Percentiles rank a stretch among this genome's conserved stretches.
These are phyloP conservation scores for Limnephilus rhombicus DNA, from an alignment of 2,888 invertebrate species.

Conservation along the genomic window DNA sequence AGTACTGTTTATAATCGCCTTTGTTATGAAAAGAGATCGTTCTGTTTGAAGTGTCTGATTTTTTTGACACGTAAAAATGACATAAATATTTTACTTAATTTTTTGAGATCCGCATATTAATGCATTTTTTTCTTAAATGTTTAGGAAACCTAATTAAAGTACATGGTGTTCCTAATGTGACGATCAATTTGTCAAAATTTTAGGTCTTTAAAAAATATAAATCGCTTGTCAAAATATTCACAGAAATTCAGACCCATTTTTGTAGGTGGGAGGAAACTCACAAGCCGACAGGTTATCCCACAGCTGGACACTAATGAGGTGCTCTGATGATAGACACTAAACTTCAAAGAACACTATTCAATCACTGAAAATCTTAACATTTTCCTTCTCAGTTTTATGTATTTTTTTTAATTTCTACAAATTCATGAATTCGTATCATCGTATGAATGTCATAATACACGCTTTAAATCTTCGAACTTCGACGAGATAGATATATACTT, in stretches of 20 bases:
- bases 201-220: neutral
- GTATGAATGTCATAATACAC: neutral
- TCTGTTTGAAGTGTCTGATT: neutral
- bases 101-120: neutral
- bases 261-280: neutral
- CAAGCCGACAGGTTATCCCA: neutral
- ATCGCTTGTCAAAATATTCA: neutral
- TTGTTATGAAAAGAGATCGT: neutral
- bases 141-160: too few species aligned
- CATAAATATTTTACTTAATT: neutral
- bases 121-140: too few species aligned
- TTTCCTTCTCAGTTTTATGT: too few species aligned
- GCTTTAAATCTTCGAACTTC: neutral
- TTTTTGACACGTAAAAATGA: neutral
- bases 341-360: neutral
- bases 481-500: too few species aligned
- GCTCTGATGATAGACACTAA: neutral
- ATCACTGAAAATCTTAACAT: too few species aligned
- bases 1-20: neutral
- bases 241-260: neutral
- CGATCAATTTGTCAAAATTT: neutral
- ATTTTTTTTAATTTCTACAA: neutral
- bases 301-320: too few species aligned
- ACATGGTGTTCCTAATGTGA: neutral
- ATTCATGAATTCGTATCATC: neutral